Percentiles rank a stretch among this genome's conserved stretches.
These are phyloP conservation scores for Hyperopisus bebe DNA, from an alignment of 2,113 vertebrate species.

Conservation along the genomic window DNA sequence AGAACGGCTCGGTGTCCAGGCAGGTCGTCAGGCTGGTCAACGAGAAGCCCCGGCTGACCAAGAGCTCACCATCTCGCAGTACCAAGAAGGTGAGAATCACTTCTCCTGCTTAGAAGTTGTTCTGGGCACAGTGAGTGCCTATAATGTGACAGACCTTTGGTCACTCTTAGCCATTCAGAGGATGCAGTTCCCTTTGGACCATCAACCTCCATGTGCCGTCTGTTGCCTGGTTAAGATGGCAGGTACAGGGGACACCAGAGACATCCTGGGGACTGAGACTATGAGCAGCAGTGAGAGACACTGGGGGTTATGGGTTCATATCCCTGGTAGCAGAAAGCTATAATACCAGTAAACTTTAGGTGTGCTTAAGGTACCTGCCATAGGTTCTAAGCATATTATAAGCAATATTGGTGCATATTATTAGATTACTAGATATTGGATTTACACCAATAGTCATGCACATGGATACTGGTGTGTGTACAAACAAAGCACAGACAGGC, in stretches of 20 bases:
- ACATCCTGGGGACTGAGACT: background rate
- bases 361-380: background rate
- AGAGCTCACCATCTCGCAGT: slow-evolving; percentile 63
- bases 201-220: background rate
- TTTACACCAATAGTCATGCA: background rate
- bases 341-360: background rate
- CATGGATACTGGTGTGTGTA: background rate
- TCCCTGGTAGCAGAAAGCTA: background rate
- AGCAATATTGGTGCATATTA: background rate
- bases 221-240: background rate
- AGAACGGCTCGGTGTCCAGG: slow-evolving; percentile 71
- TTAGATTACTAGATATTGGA: background rate
- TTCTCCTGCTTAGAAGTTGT: background rate
- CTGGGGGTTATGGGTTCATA: background rate
- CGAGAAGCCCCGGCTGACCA: slow-evolving; percentile 59
- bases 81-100: slow-evolving; percentile 69
- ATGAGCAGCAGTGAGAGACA: background rate
- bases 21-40: slow-evolving; percentile 45
- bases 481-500: background rate
- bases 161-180: background rate
- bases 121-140: background rate
- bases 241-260: background rate
- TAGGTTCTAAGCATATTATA: background rate
- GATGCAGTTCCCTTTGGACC: background rate
- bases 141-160: background rate